Base-by-base conservation (phyloP, 2,888 invertebrate genomes). In the Dicyrtomina minuta region DNA sequence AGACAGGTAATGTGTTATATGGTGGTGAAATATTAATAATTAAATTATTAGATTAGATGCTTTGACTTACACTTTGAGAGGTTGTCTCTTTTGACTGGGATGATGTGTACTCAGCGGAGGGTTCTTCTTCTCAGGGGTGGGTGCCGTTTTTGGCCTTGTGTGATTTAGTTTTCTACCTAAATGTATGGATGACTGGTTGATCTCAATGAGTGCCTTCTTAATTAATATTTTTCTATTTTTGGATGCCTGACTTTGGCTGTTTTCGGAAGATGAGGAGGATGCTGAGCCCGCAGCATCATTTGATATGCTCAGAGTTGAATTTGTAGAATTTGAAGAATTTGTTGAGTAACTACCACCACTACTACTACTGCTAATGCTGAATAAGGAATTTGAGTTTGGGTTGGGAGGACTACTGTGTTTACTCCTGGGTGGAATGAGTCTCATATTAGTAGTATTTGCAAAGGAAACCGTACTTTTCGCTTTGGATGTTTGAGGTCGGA, bases 131-230 rank as follows among this genome's bases (percentile, higher is more conserved):
- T 74, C 70, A 0, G 60, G 61, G 33, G n/a, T 72, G 13, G 76
- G 76, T 24, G 76, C 76, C 15, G 76, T 76, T 64, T 74, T 75
- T 24, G 76, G 76, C 65, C 76, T 44, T 22, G 70, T 70, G 22
- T 74, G 62, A 66, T 65, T 68, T 56, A 71, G 70, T 61, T 72
- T 76, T 13, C 70, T 65, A 15, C 70, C 66, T 24, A 69, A 49
- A 56, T 66, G 67, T 17, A 68, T 68, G 24, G 73, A 73, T 1
- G 75, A 71, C 64, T 76, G 76, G 70, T 75, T 75, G 56, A 76
- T 72, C 69, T 76, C 75, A 66, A 75, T 73, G 22, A 76, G 64
- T 17, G 76, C 75, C 64, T 76, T 76, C 70, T 76, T 76, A 61
- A 76, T 74, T 46, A 75, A 70, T 56, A 76, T 72, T 73, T 74